Evolutionary conservation across 2,888 invertebrate genomes (phyloP), one percentile per base, ranked within the genome.

Genomic region (Branchellion lobata): DNA sequence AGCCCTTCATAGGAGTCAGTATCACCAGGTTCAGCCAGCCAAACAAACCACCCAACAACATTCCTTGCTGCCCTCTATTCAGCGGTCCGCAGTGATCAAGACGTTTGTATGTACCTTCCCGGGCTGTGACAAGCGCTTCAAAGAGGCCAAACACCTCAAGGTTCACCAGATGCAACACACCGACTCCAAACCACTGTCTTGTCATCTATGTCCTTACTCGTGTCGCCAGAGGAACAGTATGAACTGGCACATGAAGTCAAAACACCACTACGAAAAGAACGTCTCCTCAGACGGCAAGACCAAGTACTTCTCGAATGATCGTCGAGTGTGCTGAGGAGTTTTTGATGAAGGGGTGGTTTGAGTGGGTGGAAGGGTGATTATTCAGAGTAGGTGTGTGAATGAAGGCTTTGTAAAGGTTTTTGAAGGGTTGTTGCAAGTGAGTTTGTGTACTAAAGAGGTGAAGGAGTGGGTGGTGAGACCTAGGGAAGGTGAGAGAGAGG

Each of bases 211-310:
- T 80, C 65, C 81, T 2, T 84, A 84, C 65, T 79, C 81, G 0
- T 84, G 84, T 61, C 79, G 82, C 1, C 84, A 84, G 80, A 78
- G 83, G 53, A 84, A 83, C 81, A 83, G 83, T 5, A 82, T 84
- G 83, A 83, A 84, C 80, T 84, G 84, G 84, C 84, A 84, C 80
- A 84, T 84, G 84, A 84, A 83, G 81, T 81, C 82, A 0, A 84
- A 82, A 74, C 84, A 84, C 77, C 76, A 76, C 1, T 80, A 75
- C 65, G 81, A 82, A 14, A 83, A 83, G 61, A 77, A 78, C 53
- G 82, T 83, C 65, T 77, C 83, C 1, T 33, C 79, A 2, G 83
- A 83, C 68, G 83, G 83, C 21, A 51, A 81, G 33, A 83, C 83
- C n/a, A 65, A 81, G 31, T 83, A 83, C 65, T 27, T 68, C 36